These are phyloP conservation scores for Serripes groenlandicus DNA, from an alignment of 2,888 invertebrate genomes.

Conservation along the genomic window DNA sequence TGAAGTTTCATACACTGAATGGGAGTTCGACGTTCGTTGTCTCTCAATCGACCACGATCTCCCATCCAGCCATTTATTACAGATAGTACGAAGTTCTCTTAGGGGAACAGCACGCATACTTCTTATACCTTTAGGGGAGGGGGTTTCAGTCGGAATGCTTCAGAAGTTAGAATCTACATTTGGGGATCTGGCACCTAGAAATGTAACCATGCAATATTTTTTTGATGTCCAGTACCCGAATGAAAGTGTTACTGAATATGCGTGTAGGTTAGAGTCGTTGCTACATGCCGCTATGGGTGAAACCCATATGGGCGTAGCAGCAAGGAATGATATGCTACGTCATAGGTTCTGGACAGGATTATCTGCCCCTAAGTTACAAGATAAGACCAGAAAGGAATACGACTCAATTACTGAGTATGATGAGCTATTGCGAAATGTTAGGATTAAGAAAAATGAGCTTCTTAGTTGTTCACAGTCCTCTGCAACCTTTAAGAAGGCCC, in stretches of 20 bases:
- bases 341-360: slow-evolving; percentile 47
- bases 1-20: slow-evolving; percentile 37
- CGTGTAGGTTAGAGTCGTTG: slow-evolving; percentile 41
- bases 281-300: slow-evolving; percentile 35
- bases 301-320: slow-evolving; percentile 28
- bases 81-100: slow-evolving; percentile 35
- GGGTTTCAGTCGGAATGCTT: slow-evolving; percentile 17
- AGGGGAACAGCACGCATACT: slow-evolving; percentile 44
- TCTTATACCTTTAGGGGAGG: slow-evolving; percentile 41
- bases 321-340: slow-evolving; percentile 47
- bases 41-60: slow-evolving; percentile 19
- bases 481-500: not conserved
- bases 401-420: slow-evolving; percentile 39
- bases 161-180: slow-evolving; percentile 33
- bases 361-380: slow-evolving; percentile 21
- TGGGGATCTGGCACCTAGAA: slow-evolving; percentile 39
- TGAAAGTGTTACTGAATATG: slow-evolving; percentile 49
- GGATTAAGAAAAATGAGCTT: slow-evolving; percentile 10
- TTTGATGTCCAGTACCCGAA: slow-evolving; percentile 30
- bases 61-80: slow-evolving; percentile 1
- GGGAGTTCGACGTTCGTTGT: slow-evolving; percentile 36
- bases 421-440: slow-evolving; percentile 9
- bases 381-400: slow-evolving; percentile 47
- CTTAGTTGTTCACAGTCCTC: not conserved
- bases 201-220: slow-evolving; percentile 47